Evolutionary conservation across 2,888 invertebrate species (phyloP), one percentile per base, ranked within the genome.

Genomic region (Parthenolecanium corni): DNA sequence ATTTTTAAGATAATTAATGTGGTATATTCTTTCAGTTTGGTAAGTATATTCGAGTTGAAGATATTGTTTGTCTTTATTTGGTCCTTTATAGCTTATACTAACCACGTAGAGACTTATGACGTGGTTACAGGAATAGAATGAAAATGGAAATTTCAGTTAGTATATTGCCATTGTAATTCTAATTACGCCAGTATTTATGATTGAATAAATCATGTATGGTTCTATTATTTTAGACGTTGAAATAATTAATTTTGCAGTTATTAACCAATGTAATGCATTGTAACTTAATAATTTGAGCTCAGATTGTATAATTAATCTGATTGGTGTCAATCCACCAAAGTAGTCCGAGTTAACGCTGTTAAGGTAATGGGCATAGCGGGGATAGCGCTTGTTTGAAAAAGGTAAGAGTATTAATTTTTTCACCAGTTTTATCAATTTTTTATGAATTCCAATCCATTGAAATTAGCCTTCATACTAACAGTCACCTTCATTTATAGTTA

Each of bases 31-130:
- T 31, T 31, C 5, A 31, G 9, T 31, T 31, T 31, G 31, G 31
- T 31, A 31, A 31, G 31, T 31, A 31, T 31, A 9, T 31, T 6
- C 4, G 5, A 6, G 31, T 23, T 53, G 3, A 31, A 31, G 9
- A 25, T 18, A 11, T 20, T 38, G 51, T 52, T 53, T 62, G 53
- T 62, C 62, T 52, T 61, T 51, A 61, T 61, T 61, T 61, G 61
- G 47, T 57, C 23, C 2, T 3, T 20, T 11, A 24, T 6, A 46
- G 44, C 61, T 61, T 51, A 12, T 40, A 61, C 61, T 61, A 61
- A 61, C 61, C 51, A 61, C 61, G 51, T 61, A 61, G 61, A 61
- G 38, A 61, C 61, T 61, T 24, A 61, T 16, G 61, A 51, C 51
- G 61, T 49, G 61, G 61, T 61, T 58, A 14, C 20, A 47, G 14